Percentiles rank a stretch among this genome's conserved stretches.
Evolutionary conservation across 2,113 vertebrate genomes (phyloP).

Genomic region (Lepus europaeus): DNA sequence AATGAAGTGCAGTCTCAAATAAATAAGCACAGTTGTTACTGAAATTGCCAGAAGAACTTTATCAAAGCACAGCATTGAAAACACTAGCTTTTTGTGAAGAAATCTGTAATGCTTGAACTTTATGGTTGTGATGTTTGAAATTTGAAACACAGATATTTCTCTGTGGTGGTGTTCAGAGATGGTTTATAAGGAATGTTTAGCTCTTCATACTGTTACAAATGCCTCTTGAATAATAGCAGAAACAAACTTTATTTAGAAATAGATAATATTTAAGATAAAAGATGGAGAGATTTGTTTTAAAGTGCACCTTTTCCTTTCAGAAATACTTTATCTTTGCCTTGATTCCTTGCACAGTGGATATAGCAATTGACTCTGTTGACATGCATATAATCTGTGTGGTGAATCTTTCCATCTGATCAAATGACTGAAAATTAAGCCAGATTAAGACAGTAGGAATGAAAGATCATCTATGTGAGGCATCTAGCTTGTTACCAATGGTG

Average conservation of each 20-base stretch:
- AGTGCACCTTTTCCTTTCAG: not conserved
- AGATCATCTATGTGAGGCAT: not conserved
- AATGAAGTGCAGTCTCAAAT: not conserved
- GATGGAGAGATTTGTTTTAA: not conserved
- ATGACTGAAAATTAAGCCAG: not conserved
- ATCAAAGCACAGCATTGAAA: not conserved
- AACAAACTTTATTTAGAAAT: not conserved
- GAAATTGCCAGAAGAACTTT: slow-evolving; percentile 23
- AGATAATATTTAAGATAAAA: not conserved
- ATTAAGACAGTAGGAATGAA: not conserved
- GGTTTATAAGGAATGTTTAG: not conserved
- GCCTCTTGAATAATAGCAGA: not conserved
- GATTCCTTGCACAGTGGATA: not conserved
- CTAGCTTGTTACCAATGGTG: not conserved
- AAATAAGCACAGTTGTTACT: not conserved
- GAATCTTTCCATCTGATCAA: not conserved
- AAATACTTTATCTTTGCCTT: not conserved
- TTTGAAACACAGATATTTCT: not conserved
- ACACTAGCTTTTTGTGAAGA: slow-evolving; percentile 19
- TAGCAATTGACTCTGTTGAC: not conserved
- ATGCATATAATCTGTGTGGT: not conserved
- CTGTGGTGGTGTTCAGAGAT: slow-evolving; percentile 21
- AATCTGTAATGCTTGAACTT: not conserved
- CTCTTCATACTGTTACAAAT: not conserved
- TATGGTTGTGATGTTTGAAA: not conserved